Evolutionary conservation across 2,888 invertebrate species (phyloP).

Genomic region (Drosophila borealis): DNA sequence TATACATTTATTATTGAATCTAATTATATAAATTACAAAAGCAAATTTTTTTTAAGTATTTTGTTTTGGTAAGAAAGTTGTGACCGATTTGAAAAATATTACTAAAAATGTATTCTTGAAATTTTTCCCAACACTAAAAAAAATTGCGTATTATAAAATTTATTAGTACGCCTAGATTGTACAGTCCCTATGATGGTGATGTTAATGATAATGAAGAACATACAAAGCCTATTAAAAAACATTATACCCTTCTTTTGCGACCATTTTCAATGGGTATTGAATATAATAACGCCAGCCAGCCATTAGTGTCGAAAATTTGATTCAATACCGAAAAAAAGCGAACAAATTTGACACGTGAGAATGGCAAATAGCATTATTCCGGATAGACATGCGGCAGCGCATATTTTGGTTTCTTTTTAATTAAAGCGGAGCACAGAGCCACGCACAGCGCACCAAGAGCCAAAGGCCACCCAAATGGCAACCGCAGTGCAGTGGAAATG

Average conservation of each 20-base stretch:
- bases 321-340: slow-evolving; percentile 14
- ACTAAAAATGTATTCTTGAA: too few relatives aligned
- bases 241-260: background rate
- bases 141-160: background rate
- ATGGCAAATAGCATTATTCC: slow-evolving; percentile 27
- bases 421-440: slow-evolving; percentile 12
- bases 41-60: too few relatives aligned
- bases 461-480: background rate
- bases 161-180: too few relatives aligned
- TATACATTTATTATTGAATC: too few relatives aligned
- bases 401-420: slow-evolving; percentile 21
- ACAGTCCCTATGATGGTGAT: too few relatives aligned
- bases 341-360: slow-evolving; percentile 30
- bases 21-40: too few relatives aligned
- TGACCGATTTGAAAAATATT: too few relatives aligned
- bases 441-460: background rate
- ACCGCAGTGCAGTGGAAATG: slow-evolving; percentile 1
- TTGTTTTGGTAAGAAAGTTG: too few relatives aligned
- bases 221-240: too few relatives aligned
- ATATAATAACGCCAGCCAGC: slow-evolving; percentile 23
- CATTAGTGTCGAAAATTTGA: slow-evolving; percentile 38
- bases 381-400: slow-evolving; percentile 4
- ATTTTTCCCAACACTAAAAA: background rate
- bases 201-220: too few relatives aligned
- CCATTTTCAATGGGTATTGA: background rate